phyloP scores from a whole-genome alignment of 2,113 vertebrate species.

The Ariopsis seemanni region DNA sequence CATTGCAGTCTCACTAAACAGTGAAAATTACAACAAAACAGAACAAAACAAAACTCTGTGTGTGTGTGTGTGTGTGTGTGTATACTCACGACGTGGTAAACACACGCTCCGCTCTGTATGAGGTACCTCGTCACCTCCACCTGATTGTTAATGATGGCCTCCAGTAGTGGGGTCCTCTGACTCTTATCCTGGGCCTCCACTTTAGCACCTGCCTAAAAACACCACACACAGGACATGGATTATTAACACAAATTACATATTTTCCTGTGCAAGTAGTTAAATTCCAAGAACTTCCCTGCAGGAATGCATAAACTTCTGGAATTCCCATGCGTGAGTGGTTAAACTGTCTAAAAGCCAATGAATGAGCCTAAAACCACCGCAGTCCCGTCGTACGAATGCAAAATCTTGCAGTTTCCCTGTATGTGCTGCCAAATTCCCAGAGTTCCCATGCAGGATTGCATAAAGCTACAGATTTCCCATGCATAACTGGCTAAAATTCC shows the following conservation, averaged over 20 bases:
- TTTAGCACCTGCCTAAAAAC: constrained; percentile 82
- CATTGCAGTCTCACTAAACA: neutral
- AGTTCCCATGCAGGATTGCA: neutral
- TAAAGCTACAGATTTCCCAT: neutral
- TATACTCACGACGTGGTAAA: constrained; percentile 80
- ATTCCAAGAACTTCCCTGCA: neutral
- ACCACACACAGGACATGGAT: neutral
- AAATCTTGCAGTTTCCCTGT: neutral
- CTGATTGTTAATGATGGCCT: constrained; percentile 85
- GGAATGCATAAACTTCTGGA: neutral
- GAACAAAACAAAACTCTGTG: neutral
- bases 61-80: neutral
- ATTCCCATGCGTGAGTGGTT: neutral
- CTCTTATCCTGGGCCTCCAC: constrained; percentile 86
- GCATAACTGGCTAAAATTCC: neutral
- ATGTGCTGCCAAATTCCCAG: neutral
- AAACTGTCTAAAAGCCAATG: neutral
- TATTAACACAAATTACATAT: neutral
- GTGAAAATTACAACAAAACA: too few relatives aligned
- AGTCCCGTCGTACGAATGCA: neutral
- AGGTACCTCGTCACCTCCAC: constrained; percentile 81
- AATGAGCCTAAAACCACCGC: too few relatives aligned
- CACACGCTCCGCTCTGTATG: constrained; percentile 81
- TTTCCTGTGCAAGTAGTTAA: neutral
- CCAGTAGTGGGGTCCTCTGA: constrained; percentile 83